Base-by-base conservation (phyloP, 2,888 invertebrate species). In the Tridacna gigas region DNA sequence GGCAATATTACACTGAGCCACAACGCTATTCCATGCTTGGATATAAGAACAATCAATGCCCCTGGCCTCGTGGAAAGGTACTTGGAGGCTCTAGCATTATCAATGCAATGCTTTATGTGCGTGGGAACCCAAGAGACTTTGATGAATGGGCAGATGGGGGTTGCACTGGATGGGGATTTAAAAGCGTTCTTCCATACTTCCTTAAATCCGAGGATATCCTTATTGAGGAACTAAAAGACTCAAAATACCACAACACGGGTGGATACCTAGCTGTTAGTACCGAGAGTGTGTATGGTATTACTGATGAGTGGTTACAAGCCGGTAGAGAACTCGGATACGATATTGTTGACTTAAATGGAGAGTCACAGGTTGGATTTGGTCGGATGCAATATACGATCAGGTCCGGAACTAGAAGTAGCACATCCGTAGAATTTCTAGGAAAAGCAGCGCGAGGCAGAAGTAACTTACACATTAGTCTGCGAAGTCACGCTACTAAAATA, bases 1-100 rank as follows among this genome's bases (percentile, higher is more conserved):
- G 95, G 95, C 92, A 91, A 84, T 95, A 95, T 88, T 92, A 95
- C 81, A 95, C 95, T 7, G 90, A 89, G 13, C 93, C 95, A 0
- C 95, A 95, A 88, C 91, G 91, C 79, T 60, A 89, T 83, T 45
- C 79, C 56, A 69, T 91, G 89, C 45, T 51, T n/a, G 82, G 78
- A 13, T 22, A 51, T n/a, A 74, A 61, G n/a, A 48, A 78, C 4
- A 74, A 74, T 5, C 56, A 20, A 47, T 22, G 63, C 28, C 67
- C 20, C 67, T 78, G 77, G 82, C 74, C 82, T n/a, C 11, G 82
- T 9, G 77, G 82, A 22, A 18, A 37, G 18, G 74, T 82, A n/a
- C 28, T 82, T 5, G 82, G 82, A 0, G 82, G 82, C 12, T 48
- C 82, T 15, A 47, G 78, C n/a, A 37, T 73, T 28, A 22, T 78